These are phyloP conservation scores for Patiria pectinifera DNA, from an alignment of 53 echinoderm and acorn worm species.

Conservation along the genomic window DNA sequence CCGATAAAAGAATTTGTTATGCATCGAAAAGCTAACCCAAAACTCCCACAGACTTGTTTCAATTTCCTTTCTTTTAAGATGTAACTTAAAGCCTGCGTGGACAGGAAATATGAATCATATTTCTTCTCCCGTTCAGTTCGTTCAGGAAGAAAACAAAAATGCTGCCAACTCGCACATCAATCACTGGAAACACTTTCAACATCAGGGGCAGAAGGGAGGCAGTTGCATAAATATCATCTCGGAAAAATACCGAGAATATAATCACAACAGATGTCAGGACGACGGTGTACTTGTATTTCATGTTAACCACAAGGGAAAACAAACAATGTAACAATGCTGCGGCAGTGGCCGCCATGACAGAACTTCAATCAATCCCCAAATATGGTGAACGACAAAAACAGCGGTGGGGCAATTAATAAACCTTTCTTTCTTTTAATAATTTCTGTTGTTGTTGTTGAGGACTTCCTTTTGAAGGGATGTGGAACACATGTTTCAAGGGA, in stretches of 20 bases:
- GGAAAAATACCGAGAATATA: conserved; percentile 34
- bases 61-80: background rate
- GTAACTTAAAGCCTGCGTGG: background rate
- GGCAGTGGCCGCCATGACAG: background rate
- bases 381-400: conserved; percentile 15
- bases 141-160: background rate
- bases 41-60: background rate
- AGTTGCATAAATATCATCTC: conserved; percentile 46
- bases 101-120: conserved; percentile 21
- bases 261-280: conserved; percentile 30
- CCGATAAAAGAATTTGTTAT: background rate
- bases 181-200: conserved; percentile 33
- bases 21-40: background rate
- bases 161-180: conserved; percentile 4
- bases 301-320: conserved; percentile 36
- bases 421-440: background rate
- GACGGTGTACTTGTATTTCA: conserved; percentile 23
- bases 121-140: background rate
- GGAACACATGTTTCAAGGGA: background rate
- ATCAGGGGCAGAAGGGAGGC: conserved; percentile 25
- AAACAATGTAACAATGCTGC: conserved; percentile 41
- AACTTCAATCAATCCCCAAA: conserved; percentile 40
- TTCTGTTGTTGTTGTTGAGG: background rate
- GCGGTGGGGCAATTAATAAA: background rate
- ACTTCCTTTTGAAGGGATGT: background rate